Evolutionary conservation across 2,888 invertebrate genomes (phyloP).

Genomic region (Polyploca ridens): DNA sequence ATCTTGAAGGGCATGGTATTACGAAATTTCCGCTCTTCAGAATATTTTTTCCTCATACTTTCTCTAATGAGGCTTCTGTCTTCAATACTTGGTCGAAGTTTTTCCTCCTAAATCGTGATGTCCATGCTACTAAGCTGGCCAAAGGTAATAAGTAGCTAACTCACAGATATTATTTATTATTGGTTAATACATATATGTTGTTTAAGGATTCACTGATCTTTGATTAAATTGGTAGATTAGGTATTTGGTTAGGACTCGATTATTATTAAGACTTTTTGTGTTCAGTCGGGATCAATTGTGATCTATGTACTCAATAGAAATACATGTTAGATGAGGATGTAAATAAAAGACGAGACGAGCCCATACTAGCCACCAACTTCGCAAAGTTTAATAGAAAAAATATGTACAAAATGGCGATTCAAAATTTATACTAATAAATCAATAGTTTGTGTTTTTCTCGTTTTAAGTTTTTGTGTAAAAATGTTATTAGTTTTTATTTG

Average conservation of each 20-base stretch:
- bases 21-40: constrained; percentile 40
- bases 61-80: constrained; percentile 54
- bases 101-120: constrained; percentile 52
- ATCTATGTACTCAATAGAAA: not conserved
- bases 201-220: constrained; percentile 24
- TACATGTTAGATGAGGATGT: not conserved
- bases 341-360: no score
- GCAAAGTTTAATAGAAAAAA: no score
- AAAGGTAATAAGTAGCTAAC: constrained; percentile 47
- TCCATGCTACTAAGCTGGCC: constrained; percentile 42
- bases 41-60: constrained; percentile 52
- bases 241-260: not conserved
- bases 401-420: no score
- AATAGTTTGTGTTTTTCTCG: no score
- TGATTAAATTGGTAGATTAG: constrained; percentile 18
- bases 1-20: constrained; percentile 29
- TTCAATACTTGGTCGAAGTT: constrained; percentile 48
- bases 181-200: constrained; percentile 29
- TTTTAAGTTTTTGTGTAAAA: no score
- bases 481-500: no score
- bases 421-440: no score
- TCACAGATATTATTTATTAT: constrained; percentile 40
- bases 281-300: not conserved
- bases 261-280: constrained; percentile 31
- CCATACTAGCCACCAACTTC: no score